Evolutionary conservation across 2,888 invertebrate species (phyloP).

Genomic region (Parnassius apollo): DNA sequence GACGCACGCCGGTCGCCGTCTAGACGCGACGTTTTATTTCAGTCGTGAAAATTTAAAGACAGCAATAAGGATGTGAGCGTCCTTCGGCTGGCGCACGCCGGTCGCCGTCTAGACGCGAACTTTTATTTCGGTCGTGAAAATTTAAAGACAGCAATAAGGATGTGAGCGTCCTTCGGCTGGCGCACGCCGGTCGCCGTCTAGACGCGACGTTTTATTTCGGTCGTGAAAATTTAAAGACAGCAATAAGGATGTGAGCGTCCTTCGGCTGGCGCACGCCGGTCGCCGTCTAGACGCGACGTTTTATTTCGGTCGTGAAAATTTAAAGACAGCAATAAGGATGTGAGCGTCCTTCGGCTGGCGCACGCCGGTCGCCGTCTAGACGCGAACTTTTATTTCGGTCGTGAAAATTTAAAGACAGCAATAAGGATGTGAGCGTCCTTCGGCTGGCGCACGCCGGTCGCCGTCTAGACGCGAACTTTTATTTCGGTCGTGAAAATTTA

Average conservation of each 20-base stretch:
- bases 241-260: background rate
- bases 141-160: background rate
- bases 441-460: conserved; percentile 9
- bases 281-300: conserved; percentile 44
- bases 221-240: conserved; percentile 40
- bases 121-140: conserved; percentile 55
- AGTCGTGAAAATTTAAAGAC: conserved; percentile 44
- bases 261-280: conserved; percentile 4
- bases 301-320: conserved; percentile 57
- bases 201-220: conserved; percentile 55
- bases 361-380: conserved; percentile 36
- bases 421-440: background rate
- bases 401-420: conserved; percentile 34
- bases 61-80: background rate
- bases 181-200: conserved; percentile 31
- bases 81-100: conserved; percentile 5
- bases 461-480: conserved; percentile 48
- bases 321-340: background rate
- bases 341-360: conserved; percentile 4
- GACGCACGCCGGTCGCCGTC: conserved; percentile 25
- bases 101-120: conserved; percentile 43
- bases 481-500: conserved; percentile 53
- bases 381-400: conserved; percentile 55
- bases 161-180: conserved; percentile 1
- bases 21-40: conserved; percentile 55